Evolutionary conservation across 1,140 invertebrate genomes (phyloP), one percentile per base, ranked within the genome.

Genomic region (Aphaenogaster ashmeadi): DNA sequence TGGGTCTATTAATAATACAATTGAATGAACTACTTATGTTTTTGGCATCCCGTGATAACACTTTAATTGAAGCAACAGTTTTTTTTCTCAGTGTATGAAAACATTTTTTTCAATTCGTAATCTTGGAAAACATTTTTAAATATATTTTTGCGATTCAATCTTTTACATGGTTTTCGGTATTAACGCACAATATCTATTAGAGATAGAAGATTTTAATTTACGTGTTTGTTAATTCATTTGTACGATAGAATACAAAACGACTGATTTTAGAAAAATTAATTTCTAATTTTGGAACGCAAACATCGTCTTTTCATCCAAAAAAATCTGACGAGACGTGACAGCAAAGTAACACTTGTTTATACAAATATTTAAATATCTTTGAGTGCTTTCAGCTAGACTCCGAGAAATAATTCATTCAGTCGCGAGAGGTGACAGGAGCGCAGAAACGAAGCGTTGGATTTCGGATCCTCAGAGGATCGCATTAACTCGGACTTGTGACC

Each of bases 361-460:
- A 36, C 7, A 78, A 78, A 50, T 38, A 71, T 81, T 71, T 56
- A 33, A 71, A 56, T 80, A 18, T 56, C 6, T 27, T 27, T 11
- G 38, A 52, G 9, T 72, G 41, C 13, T 36, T 74, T 13, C 6
- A 47, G 1, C 6, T 13, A 33, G 21, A 41, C 3, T 58, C 0
- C 4, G 18, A 58, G 13, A 47, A 83, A 74, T 83, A 83, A 72
- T 74, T 83, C 7, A 84, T 60, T 60, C 21, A 21, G 41, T 64
- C 27, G 13, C 11, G 9, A 21, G 56, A 54, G 9, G 8, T n/a
- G 75, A 67, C 15, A 60, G 9, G 15, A 72, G 52, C 2, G 18
- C 41, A n/a, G 44, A 54, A 71, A 72, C 11, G 21, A 75, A 84
- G 80, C 44, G 41, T 75, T 56, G 79, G 27, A 83, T 50, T 84